Percentiles rank a stretch among this genome's conserved stretches.
phyloP scores from a whole-genome alignment of 2,888 invertebrate species.

The Cepaea hortensis region DNA sequence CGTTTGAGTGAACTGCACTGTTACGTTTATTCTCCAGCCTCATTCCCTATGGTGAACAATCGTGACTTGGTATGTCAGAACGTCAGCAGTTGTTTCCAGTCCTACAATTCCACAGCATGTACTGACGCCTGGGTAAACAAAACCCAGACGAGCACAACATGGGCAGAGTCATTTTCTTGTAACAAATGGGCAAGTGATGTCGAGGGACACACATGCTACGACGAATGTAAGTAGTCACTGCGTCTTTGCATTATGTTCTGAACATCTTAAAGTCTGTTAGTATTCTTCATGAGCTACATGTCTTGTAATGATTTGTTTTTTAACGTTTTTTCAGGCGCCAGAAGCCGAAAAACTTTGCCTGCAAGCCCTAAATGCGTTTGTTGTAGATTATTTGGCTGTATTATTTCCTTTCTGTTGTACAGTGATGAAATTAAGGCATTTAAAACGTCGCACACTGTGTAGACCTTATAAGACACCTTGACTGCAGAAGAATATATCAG shows the following conservation, averaged over 20 bases:
- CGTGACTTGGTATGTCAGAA: background rate
- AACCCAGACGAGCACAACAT: background rate
- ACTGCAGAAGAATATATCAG: no score
- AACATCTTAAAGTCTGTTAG: no score
- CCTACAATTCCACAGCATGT: conserved; percentile 1
- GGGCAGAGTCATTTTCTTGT: conserved; percentile 40
- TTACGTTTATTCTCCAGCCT: background rate
- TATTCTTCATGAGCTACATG: no score
- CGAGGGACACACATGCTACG: conserved; percentile 23
- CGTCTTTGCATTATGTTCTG: background rate
- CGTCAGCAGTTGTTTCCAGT: conserved; percentile 18
- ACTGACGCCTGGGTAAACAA: background rate
- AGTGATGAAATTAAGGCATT: no score
- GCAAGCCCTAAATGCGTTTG: no score
- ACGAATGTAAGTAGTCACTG: conserved; percentile 31
- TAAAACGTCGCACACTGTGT: no score
- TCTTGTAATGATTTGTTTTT: no score
- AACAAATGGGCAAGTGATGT: conserved; percentile 25
- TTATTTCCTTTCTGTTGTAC: no score
- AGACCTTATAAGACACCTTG: no score
- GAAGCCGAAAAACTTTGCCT: no score
- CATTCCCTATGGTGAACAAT: background rate
- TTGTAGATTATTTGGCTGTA: no score
- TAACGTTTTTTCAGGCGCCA: no score
- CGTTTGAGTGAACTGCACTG: background rate